Base-by-base conservation (phyloP, 2,888 invertebrate genomes). In the Drosophila neonasuta region DNA sequence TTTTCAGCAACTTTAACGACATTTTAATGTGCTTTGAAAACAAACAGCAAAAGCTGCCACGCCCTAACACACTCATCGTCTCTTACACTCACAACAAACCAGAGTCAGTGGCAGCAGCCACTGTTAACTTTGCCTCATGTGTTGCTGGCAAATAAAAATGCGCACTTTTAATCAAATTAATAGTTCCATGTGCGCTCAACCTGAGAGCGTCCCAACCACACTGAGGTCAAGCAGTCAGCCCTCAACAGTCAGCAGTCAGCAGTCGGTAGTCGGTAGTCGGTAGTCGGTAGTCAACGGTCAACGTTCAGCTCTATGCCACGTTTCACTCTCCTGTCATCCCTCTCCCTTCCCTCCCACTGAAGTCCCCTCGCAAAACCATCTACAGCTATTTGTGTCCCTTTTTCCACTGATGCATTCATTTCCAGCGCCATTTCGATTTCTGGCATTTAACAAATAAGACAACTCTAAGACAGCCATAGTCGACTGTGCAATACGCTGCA, bases 1-100 rank as follows among this genome's bases (percentile, higher is more conserved):
- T 87, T 86, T 82, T 70, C 73, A 71, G 68, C 77, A 74, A 71
- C 80, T 87, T 84, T 87, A 87, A 87, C 78, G 86, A 87, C 86
- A 86, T 87, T 87, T 87, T 87, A 87, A 87, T 87, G 87, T 70
- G 83, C 71, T 71, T 73, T 59, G 65, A 65, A 74, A 81, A 73
- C 79, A 71, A 80, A 73, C 62, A 63, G 56, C 55, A 68, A 63
- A 67, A 64, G 15, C 59, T 42, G 61, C 24, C 49, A 54, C 50
- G 49, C 46, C 46, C 34, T 36, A 13, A 29, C 49, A 42, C 42
- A 66, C 30, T 46, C 42, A 34, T 29, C 24, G 30, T 24, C 48
- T 34, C 55, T 30, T 34, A 36, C 44, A 48, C 9, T n/a, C 13
- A 51, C 46, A 48, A 32, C 50, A 51, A 41, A 42, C 50, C 50